Base-by-base conservation (phyloP, 2,888 invertebrate species). In the Frankliniella fusca region DNA sequence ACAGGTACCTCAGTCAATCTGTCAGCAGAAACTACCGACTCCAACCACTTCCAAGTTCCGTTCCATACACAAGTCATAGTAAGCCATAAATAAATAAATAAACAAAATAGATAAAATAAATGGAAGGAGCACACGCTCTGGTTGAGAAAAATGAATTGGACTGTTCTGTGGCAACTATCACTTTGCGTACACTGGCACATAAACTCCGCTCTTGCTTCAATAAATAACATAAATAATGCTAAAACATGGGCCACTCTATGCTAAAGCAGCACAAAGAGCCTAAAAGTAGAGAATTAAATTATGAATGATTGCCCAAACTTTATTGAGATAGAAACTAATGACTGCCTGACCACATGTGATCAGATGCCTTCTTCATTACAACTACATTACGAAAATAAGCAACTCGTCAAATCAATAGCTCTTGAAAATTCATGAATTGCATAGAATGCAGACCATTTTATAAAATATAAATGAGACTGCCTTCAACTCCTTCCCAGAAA, bases 11-110 rank as follows among this genome's bases (percentile, higher is more conserved):
- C 70, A 76, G 70, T 76, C 27, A 27, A 27, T 76, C 70, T 76
- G 70, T 76, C 70, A 76, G 70, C 70, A 76, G 27, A 76, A 27
- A 1, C 70, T 76, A 76, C 70, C 27, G 27, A 76, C 70, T 27
- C 70, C 8, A 76, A 27, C 70, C 70, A 27, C 70, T 76, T 27
- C 38, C 38, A 3, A 38, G 70, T 27, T 76, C 70, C 23, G 27
- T 76, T 76, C 12, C 70, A 23, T 76, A 76, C 70, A 76, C 70
- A 76, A 76, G 70, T 76, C 70, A 76, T 27, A 76, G 27, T 76
- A 76, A n/a, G 70, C 70, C 70, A 76, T 76, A 76, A 76, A 76
- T 76, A 76, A 76, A 76, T 76, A 76, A 76, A 76, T 76, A 76
- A 54, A 76, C 70, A 27, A 76, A 76, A 27, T 11, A 76, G 70